Evolutionary conservation across 1,140 invertebrate species (phyloP), one percentile per base, ranked within the genome.

Genomic region (Ostrea denselamellosa): DNA sequence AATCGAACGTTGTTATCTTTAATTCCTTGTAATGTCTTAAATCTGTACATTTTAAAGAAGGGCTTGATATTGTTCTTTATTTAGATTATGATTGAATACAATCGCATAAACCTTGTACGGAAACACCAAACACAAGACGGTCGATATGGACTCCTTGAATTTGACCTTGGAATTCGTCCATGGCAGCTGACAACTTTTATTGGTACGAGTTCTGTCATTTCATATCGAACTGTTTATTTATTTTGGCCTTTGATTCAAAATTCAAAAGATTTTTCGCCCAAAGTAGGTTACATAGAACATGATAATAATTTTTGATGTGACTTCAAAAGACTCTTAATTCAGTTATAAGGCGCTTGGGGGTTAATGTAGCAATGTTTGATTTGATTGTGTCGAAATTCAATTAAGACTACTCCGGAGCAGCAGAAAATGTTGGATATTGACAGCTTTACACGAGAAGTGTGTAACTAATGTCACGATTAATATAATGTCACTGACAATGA

Each of bases 311-410:
- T 77, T 25, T 77, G 12, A 12, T 44, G 68, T 34, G 25, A 28
- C 68, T 25, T 28, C 28, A 77, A 34, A 25, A 17, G 25, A 14
- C 22, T 14, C 28, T 77, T 28, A 77, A 77, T 77, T 77, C 68
- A 77, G 12, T 58, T 85, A 85, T 22, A 62, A 83, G 25, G n/a
- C 34, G 25, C 25, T 19, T 12, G 10, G 14, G 25, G 82, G 53
- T 83, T 83, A 83, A 52, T 22, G 17, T 52, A 83, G 51, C 51
- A 22, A 22, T 25, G 25, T n/a, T 53, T 83, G 34, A 83, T 83
- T 17, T 83, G 34, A 83, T 56, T 83, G 53, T 52, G 53, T 53
- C 10, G 19, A 83, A 83, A 53, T 53, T 53, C 53, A 83, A 83
- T 83, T 34, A 56, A 52, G 51, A 7, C 51, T 25, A 22, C 77